phyloP scores from a whole-genome alignment of 2,113 vertebrate species.

The Cavia aperea region DNA sequence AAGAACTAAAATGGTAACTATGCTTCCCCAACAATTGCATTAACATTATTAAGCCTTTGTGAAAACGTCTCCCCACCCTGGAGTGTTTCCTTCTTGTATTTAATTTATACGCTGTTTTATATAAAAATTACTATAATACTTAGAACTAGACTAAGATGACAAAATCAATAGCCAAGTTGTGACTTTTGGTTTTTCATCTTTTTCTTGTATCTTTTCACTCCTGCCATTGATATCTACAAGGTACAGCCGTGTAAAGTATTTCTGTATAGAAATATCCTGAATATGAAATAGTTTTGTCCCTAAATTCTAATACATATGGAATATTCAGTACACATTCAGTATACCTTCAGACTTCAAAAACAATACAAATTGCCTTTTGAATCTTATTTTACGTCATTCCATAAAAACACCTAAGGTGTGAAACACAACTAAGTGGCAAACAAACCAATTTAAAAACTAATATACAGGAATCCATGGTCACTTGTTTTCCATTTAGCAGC shows the following conservation, averaged over 20 bases:
- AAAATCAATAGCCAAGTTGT: background rate
- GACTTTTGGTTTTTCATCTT: background rate
- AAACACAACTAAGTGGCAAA: slow-evolving; percentile 2
- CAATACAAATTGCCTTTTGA: background rate
- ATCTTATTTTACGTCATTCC: background rate
- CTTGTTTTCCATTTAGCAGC: background rate
- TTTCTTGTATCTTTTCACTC: background rate
- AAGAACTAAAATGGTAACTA: background rate
- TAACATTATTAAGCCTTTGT: background rate
- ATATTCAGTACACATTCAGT: background rate
- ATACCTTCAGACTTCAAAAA: background rate
- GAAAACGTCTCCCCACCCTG: background rate
- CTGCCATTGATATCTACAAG: slow-evolving; percentile 1
- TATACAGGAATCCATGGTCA: background rate
- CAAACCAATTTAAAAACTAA: slow-evolving; percentile 16
- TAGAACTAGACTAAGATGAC: background rate
- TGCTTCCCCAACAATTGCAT: background rate
- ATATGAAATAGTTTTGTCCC: background rate
- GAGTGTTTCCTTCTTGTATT: background rate
- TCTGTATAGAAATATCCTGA: background rate
- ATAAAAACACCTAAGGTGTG: background rate
- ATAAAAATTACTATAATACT: slow-evolving; percentile 31
- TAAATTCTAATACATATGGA: background rate
- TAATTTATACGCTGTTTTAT: background rate
- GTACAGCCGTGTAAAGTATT: background rate